Evolutionary conservation across 2,113 vertebrate species (phyloP).

Genomic region (Sebastes fasciatus): DNA sequence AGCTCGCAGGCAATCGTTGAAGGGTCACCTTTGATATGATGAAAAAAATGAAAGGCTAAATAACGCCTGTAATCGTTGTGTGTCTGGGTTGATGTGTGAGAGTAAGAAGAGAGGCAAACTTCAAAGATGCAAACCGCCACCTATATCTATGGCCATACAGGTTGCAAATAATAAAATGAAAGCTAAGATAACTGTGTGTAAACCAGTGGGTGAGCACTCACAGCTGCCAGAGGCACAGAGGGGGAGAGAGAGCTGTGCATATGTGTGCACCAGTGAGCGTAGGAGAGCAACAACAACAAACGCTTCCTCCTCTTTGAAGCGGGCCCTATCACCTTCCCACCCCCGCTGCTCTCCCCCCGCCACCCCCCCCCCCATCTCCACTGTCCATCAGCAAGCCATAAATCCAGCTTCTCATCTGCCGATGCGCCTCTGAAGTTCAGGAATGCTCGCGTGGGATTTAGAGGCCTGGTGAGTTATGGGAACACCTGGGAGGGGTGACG

Average conservation of each 20-base stretch:
- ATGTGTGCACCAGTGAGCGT: conserved; percentile 32
- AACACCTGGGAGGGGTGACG: conserved; percentile 74
- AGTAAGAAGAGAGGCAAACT: conserved; percentile 7
- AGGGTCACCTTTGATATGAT: conserved; percentile 72
- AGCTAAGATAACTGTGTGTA: conserved; percentile 25
- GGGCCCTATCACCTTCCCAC: conserved; percentile 48
- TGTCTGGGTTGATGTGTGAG: conserved; percentile 15
- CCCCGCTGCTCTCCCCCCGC: not conserved
- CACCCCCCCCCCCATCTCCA: not conserved
- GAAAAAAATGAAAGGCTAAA: conserved; percentile 61
- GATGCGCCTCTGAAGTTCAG: conserved; percentile 78
- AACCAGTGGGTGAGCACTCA: conserved; percentile 32
- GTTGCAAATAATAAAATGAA: conserved; percentile 23
- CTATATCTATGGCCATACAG: conserved; percentile 6
- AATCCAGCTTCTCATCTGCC: conserved; percentile 75
- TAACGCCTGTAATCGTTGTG: conserved; percentile 21
- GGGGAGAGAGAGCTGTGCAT: conserved; percentile 23
- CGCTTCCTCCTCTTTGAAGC: conserved; percentile 80
- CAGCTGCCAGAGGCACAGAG: conserved; percentile 66
- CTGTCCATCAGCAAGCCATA: conserved; percentile 76
- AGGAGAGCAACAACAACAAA: conserved; percentile 71
- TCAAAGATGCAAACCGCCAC: conserved; percentile 12
- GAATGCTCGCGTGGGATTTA: conserved; percentile 76
- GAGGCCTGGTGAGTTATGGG: conserved; percentile 77
- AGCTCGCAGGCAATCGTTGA: conserved; percentile 54